Percentiles rank a stretch among this genome's conserved stretches.
Evolutionary conservation across 1,140 invertebrate genomes (phyloP).

Genomic region (Uloborus diversus): DNA sequence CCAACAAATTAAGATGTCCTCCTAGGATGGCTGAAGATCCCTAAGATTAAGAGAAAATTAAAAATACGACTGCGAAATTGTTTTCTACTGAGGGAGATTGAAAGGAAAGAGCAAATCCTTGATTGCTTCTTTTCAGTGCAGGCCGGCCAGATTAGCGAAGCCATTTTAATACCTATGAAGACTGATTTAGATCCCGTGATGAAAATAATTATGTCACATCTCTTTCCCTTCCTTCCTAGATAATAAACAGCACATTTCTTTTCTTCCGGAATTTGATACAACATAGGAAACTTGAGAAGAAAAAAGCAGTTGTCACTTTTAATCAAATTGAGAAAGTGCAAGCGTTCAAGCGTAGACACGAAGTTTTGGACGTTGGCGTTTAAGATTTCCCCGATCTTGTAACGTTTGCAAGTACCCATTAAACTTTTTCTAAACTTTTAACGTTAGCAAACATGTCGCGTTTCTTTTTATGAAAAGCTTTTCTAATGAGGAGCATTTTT

Average conservation of each 20-base stretch:
- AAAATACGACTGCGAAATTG: slow-evolving; percentile 38
- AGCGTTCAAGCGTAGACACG: slow-evolving; percentile 46
- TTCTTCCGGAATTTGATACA: slow-evolving; percentile 9
- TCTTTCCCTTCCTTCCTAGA: neutral
- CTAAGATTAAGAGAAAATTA: slow-evolving; percentile 52
- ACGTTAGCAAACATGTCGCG: too few species aligned
- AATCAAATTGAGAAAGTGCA: slow-evolving; percentile 54
- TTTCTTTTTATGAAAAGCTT: too few species aligned
- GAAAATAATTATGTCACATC: slow-evolving; percentile 39
- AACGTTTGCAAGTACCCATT: slow-evolving; percentile 51
- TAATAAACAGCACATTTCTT: slow-evolving; percentile 23
- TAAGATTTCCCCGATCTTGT: slow-evolving; percentile 52
- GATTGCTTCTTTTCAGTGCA: slow-evolving; percentile 34
- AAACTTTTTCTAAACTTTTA: slow-evolving; percentile 25
- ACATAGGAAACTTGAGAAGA: slow-evolving; percentile 37
- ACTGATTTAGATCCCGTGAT: slow-evolving; percentile 39
- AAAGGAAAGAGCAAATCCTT: slow-evolving; percentile 40
- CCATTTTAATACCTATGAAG: slow-evolving; percentile 34
- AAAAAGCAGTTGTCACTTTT: slow-evolving; percentile 52
- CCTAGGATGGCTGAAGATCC: neutral
- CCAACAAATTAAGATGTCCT: slow-evolving; percentile 20
- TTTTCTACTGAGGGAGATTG: slow-evolving; percentile 39
- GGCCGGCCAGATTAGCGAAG: slow-evolving; percentile 22
- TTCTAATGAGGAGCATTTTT: too few species aligned
- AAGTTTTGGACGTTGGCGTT: slow-evolving; percentile 51